Evolutionary conservation across 2,888 invertebrate genomes (phyloP).

Genomic region (Eupelmus urozonus): DNA sequence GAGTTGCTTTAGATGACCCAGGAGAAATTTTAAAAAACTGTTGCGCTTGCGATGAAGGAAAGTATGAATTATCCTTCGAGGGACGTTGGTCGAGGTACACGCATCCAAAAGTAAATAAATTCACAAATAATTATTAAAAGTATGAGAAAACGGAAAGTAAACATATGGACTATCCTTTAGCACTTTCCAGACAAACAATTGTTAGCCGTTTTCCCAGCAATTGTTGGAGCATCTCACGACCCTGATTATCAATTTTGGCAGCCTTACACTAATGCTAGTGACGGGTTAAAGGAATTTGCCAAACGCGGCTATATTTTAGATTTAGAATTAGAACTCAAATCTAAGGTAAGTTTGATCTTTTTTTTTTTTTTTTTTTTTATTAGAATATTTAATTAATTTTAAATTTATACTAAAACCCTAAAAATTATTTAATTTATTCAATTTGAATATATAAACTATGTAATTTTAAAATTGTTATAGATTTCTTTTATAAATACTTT

Average conservation of each 20-base stretch:
- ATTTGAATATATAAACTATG: background rate
- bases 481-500: conserved; percentile 24
- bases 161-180: conserved; percentile 76
- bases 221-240: conserved; percentile 97
- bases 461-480: conserved; percentile 7
- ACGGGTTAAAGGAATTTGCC: conserved; percentile 92
- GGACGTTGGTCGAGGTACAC: conserved; percentile 97
- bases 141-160: background rate
- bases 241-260: conserved; percentile 94
- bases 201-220: conserved; percentile 76
- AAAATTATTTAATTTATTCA: background rate
- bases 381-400: background rate
- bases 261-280: conserved; percentile 90
- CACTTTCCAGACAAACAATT: conserved; percentile 48
- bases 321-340: conserved; percentile 92
- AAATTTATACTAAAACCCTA: background rate
- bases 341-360: conserved; percentile 76
- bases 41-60: conserved; percentile 97
- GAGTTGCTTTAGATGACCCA: conserved; percentile 79
- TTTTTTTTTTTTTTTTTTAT: background rate
- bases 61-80: conserved; percentile 93
- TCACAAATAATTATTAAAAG: background rate
- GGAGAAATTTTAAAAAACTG: conserved; percentile 81
- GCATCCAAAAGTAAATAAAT: conserved; percentile 86
- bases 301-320: conserved; percentile 93